Base-by-base conservation (phyloP, 2,888 invertebrate genomes). In the Pyrrhia umbra region DNA sequence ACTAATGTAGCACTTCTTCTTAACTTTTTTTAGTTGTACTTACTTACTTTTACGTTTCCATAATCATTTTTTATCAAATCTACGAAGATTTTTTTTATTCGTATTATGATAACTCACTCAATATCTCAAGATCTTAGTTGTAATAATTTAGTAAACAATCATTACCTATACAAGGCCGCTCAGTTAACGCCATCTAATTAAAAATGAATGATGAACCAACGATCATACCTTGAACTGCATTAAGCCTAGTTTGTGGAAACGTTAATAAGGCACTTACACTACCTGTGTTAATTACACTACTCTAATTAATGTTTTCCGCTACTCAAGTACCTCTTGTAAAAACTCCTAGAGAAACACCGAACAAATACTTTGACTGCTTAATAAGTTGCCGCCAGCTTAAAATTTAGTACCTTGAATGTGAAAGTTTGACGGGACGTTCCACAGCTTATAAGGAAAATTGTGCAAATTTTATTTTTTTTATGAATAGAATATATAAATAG, bases 221-320 rank as follows among this genome's bases (percentile, higher is more conserved):
- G 10, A 57, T 46, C 21, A 5, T 43, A 43, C 74, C 79, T 78
- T 73, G 78, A 73, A 73, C 45, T 66, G 46, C 60, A 59, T 52
- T 67, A 42, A 39, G 34, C 4, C 52, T 61, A 34, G 50, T 70
- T 76, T 15, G 20, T 13, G 30, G 8, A 58, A 6, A 49, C 64
- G 50, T 15, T 73, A 69, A 81, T 79, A 54, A 66, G 49, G 47
- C 68, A 72, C 45, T 67, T 79, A 76, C 6, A 66, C 47, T 59
- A 58, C 68, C 57, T 49, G 20, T 43, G 72, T 55, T 78, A 71
- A 79, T 68, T 62, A 58, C 40, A 18, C 49, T 65, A 43, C 42
- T 5, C 47, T 57, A 68, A 68, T 81, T 65, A 68, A 49, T 70
- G 50, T 39, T 61, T 63, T 50, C 70, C 57, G 57, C 18, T 34